Evolutionary conservation across 2,113 vertebrate species (phyloP).

Genomic region (Platysternon megacephalum): DNA sequence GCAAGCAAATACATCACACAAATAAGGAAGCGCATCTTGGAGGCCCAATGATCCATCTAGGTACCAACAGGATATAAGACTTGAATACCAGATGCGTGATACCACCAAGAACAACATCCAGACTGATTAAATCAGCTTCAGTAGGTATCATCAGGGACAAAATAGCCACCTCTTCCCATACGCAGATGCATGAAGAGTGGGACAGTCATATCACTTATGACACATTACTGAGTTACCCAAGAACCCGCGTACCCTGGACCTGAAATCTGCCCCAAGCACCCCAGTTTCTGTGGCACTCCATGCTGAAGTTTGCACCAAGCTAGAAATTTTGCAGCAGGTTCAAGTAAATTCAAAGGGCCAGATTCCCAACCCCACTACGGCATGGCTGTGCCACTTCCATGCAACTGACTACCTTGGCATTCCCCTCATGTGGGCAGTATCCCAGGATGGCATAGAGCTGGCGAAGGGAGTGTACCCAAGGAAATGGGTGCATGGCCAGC

Average conservation of each 20-base stretch:
- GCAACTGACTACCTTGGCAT: too few species aligned
- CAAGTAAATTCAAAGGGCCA: too few species aligned
- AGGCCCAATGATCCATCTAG: constrained; percentile 23
- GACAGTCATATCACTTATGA: not conserved
- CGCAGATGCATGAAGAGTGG: not conserved
- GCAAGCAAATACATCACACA: not conserved
- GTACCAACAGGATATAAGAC: not conserved
- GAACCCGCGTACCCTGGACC: fast-evolving
- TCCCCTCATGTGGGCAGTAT: too few species aligned
- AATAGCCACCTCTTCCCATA: not conserved
- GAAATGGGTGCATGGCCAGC: too few species aligned
- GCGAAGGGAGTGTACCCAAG: too few species aligned
- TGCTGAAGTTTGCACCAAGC: not conserved
- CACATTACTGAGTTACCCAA: not conserved
- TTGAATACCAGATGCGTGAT: constrained; percentile 24
- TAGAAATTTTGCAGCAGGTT: not conserved
- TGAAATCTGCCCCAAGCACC: not conserved
- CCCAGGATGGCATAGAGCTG: too few species aligned
- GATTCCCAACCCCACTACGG: too few species aligned
- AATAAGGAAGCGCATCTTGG: not conserved
- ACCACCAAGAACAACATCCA: not conserved
- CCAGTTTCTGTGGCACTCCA: not conserved
- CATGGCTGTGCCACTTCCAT: too few species aligned
- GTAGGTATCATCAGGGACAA: constrained; percentile 40
- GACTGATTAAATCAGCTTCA: constrained; percentile 41